A percentile compares a stretch with the other conserved stretches of the same genome.
phyloP scores from a whole-genome alignment of 1,140 invertebrate genomes.

The Drosophila lacertosa region DNA sequence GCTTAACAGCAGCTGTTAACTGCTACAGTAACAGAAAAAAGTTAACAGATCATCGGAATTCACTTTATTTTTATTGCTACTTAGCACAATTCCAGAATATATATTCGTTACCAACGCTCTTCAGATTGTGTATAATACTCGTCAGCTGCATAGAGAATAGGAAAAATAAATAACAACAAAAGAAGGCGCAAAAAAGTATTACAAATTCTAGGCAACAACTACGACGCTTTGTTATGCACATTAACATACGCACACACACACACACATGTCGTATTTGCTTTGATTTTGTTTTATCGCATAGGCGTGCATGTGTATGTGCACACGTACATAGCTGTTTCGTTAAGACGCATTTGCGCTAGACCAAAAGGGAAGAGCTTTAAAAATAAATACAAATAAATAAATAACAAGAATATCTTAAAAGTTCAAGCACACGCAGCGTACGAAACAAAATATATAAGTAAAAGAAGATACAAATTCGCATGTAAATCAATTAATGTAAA shows the following conservation, averaged over 20 bases:
- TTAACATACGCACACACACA: slow-evolving; percentile 36
- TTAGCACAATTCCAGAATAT: too few relatives aligned
- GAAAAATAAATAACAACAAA: slow-evolving; percentile 27
- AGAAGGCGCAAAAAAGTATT: slow-evolving; percentile 63
- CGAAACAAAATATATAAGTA: slow-evolving; percentile 23
- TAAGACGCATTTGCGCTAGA: slow-evolving; percentile 79
- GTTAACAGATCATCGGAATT: not conserved
- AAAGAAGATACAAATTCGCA: slow-evolving; percentile 12
- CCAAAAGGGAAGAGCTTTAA: slow-evolving; percentile 48
- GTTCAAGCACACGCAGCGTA: slow-evolving; percentile 61
- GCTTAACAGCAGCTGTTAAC: slow-evolving; percentile 4
- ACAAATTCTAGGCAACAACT: slow-evolving; percentile 68
- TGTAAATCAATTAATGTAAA: slow-evolving; percentile 70
- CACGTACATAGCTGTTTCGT: slow-evolving; percentile 22
- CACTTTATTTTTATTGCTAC: too few relatives aligned
- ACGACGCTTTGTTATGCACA: slow-evolving; percentile 59
- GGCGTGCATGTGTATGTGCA: not conserved
- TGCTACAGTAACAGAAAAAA: not conserved
- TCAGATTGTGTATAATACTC: not conserved
- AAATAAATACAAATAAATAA: slow-evolving; percentile 1
- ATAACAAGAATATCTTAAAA: slow-evolving; percentile 65
- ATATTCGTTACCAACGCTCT: not conserved
- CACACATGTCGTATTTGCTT: slow-evolving; percentile 15
- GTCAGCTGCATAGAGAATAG: not conserved
- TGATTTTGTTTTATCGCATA: slow-evolving; percentile 11